These are phyloP conservation scores for Arnoldichthys spilopterus DNA, from an alignment of 2,797 vertebrate species.

Conservation along the genomic window DNA sequence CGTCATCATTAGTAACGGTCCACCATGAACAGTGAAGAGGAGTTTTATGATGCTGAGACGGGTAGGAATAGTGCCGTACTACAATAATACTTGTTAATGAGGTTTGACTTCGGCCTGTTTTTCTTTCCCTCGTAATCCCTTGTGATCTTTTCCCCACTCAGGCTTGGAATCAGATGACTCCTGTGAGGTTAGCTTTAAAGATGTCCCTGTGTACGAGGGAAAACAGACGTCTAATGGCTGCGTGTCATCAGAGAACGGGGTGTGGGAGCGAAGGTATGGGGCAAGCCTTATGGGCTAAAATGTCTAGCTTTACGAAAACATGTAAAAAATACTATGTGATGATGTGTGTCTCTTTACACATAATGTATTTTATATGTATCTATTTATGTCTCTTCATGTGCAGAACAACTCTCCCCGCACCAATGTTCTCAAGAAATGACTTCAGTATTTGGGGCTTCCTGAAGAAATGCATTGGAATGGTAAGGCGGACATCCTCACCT, in stretches of 20 bases:
- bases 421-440: slow-evolving; percentile 92
- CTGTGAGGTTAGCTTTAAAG: slow-evolving; percentile 87
- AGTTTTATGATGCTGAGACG: slow-evolving; percentile 97
- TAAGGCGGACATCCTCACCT: slow-evolving; percentile 69
- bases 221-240: slow-evolving; percentile 74
- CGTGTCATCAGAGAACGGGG: slow-evolving; percentile 83
- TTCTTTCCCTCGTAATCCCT: background rate
- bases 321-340: background rate
- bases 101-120: background rate
- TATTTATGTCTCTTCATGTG: slow-evolving; percentile 31
- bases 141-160: slow-evolving; percentile 58
- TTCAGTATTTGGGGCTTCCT: slow-evolving; percentile 96
- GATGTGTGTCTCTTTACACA: background rate
- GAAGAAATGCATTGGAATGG: slow-evolving; percentile 97
- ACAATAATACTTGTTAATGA: background rate
- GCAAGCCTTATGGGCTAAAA: background rate
- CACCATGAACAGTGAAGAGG: slow-evolving; percentile 95
- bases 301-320: background rate
- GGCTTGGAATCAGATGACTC: slow-evolving; percentile 96
- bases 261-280: slow-evolving; percentile 86
- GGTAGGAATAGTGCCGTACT: slow-evolving; percentile 74
- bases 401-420: slow-evolving; percentile 88
- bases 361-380: background rate
- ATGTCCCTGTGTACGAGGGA: slow-evolving; percentile 78
- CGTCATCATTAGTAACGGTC: slow-evolving; percentile 60